phyloP scores from a whole-genome alignment of 2,888 invertebrate species.

The Melipona beecheii region DNA sequence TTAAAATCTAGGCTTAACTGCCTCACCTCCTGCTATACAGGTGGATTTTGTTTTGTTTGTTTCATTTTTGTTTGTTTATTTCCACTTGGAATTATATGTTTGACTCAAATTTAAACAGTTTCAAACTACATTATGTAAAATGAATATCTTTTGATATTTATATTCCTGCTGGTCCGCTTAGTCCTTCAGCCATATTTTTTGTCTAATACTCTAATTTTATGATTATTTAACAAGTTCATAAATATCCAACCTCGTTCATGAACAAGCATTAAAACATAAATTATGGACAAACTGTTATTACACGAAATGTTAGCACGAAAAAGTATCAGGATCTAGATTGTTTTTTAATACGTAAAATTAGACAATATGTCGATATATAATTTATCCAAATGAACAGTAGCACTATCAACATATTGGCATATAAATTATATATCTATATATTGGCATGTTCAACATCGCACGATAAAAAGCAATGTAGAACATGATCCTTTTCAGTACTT shows the following conservation, averaged over 20 bases:
- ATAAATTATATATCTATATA: too few relatives aligned
- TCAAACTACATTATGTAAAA: constrained; percentile 52
- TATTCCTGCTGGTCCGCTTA: constrained; percentile 60
- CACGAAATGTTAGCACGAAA: constrained; percentile 62
- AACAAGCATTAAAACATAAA: constrained; percentile 52
- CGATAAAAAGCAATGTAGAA: constrained; percentile 61
- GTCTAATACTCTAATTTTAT: constrained; percentile 42
- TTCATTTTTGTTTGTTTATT: constrained; percentile 25
- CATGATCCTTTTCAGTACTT: constrained; percentile 70
- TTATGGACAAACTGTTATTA: constrained; percentile 56
- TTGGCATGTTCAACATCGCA: constrained; percentile 32
- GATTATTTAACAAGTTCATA: constrained; percentile 59
- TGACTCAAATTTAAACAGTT: constrained; percentile 50
- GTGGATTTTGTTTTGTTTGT: constrained; percentile 31
- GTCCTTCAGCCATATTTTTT: constrained; percentile 48
- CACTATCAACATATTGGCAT: too few relatives aligned
- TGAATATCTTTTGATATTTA: constrained; percentile 47
- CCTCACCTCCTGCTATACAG: constrained; percentile 28
- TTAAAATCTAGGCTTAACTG: constrained; percentile 53
- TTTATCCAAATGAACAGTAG: constrained; percentile 20
- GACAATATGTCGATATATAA: constrained; percentile 56
- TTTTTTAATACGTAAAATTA: constrained; percentile 54
- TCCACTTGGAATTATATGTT: constrained; percentile 26
- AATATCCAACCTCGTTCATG: constrained; percentile 55
- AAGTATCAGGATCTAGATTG: constrained; percentile 63